These are phyloP conservation scores for Centropus bengalensis DNA, from an alignment of 2,113 vertebrate species.

Conservation along the genomic window DNA sequence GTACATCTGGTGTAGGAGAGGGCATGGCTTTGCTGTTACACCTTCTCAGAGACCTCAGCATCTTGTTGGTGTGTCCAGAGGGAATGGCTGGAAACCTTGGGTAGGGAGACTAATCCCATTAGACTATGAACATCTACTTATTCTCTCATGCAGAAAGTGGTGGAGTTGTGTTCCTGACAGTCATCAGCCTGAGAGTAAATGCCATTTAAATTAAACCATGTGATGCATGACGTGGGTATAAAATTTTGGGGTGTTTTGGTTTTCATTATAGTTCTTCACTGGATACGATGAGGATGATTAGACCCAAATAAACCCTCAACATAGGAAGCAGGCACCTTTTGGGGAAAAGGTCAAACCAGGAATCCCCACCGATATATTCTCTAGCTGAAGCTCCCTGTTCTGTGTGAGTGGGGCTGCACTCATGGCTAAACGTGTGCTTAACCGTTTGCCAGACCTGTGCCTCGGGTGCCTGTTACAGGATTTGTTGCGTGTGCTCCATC, in stretches of 20 bases:
- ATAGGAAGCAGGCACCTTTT: not conserved
- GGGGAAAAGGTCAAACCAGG: not conserved
- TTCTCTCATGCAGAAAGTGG: not conserved
- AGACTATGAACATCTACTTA: not conserved
- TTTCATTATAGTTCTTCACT: not conserved
- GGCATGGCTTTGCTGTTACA: not conserved
- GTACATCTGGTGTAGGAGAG: not conserved
- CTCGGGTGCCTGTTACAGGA: not conserved
- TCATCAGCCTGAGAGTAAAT: not conserved
- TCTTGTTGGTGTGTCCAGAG: not conserved
- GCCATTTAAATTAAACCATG: not conserved
- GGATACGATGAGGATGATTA: not conserved
- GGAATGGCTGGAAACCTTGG: not conserved
- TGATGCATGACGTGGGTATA: not conserved
- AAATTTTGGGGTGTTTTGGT: not conserved
- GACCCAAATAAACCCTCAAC: not conserved
- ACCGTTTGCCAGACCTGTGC: not conserved
- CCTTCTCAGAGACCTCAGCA: not conserved
- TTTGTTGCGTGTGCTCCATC: not conserved
- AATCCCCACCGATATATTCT: not conserved
- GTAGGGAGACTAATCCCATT: not conserved
- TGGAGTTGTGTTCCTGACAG: not conserved
- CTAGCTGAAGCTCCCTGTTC: not conserved
- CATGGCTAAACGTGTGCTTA: fast-evolving
- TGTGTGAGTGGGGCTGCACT: not conserved